These are phyloP conservation scores for Acanthurus tractus DNA, from an alignment of 2,797 vertebrate species.

Conservation along the genomic window DNA sequence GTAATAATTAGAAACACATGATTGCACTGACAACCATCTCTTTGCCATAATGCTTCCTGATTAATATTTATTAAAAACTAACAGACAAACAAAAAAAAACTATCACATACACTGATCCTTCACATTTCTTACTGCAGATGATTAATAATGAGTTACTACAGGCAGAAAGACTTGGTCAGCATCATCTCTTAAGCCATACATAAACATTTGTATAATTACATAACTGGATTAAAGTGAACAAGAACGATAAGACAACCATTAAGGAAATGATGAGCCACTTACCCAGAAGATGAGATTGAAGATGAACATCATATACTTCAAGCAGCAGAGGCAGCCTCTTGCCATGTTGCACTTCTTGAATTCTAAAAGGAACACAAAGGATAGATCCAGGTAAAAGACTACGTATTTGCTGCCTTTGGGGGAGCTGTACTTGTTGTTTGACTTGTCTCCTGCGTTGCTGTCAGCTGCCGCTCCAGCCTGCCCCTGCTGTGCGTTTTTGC, in stretches of 20 bases:
- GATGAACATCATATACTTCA: slow-evolving; percentile 99
- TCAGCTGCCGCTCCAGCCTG: slow-evolving; percentile 77
- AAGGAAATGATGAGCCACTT: slow-evolving; percentile 81
- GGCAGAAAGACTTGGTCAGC: slow-evolving; percentile 15
- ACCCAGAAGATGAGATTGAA: slow-evolving; percentile 99
- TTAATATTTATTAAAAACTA: slow-evolving; percentile 10
- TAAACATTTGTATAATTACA: slow-evolving; percentile 13
- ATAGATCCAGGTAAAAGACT: slow-evolving; percentile 99
- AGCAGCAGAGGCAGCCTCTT: slow-evolving; percentile 97
- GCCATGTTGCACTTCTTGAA: slow-evolving; percentile 99
- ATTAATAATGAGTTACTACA: slow-evolving; percentile 3
- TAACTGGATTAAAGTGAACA: slow-evolving; percentile 3
- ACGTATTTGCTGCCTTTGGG: slow-evolving; percentile 99
- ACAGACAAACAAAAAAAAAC: background rate
- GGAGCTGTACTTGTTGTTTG: slow-evolving; percentile 90
- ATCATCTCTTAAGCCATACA: background rate
- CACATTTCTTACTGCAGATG: background rate
- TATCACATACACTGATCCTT: background rate
- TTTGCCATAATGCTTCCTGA: slow-evolving; percentile 30
- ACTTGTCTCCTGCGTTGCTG: slow-evolving; percentile 80
- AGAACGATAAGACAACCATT: slow-evolving; percentile 13
- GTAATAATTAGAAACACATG: slow-evolving; percentile 76
- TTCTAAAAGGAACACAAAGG: slow-evolving; percentile 99
- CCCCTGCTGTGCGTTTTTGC: slow-evolving; percentile 78
- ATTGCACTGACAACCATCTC: slow-evolving; percentile 56